Evolutionary conservation across 2,888 invertebrate species (phyloP), one percentile per base, ranked within the genome.

Genomic region (Coleophora deauratella): DNA sequence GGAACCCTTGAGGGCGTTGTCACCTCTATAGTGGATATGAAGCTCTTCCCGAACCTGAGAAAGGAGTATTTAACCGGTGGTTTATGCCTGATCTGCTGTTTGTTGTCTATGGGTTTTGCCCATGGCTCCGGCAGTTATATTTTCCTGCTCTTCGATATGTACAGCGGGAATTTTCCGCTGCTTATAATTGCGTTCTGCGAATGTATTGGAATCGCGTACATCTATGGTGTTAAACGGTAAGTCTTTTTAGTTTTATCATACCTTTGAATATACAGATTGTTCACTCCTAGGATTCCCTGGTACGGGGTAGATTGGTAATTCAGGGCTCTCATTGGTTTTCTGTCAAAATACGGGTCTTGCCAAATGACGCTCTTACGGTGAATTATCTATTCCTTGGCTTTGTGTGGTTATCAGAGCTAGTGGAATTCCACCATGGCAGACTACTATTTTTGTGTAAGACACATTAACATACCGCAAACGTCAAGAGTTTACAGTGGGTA

Each of bases 1-100:
- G 97, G 97, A 0, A 98, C 97, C 0, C 78, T 98, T 13, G 98
- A 98, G 72, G 98, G 98, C 3, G 97, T 98, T 11, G 95, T 97
- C 40, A 98, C 98, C 0, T 97, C 97, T 1, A 91, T 98, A 45
- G 95, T 97, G 34, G 98, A 98, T 64, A 93, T 98, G 91, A 97
- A 97, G 65, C 77, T 98, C 10, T 95, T 97, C 65, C 97, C 97
- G 0, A 95, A 95, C 68, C 77, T 97, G 43, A 89, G 95, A 43
- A 97, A 97, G 78, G 96, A 97, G 76, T 91, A 93, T 50, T 86
- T 96, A 9, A 95, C 96, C 2, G 95, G 95, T 62, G 88, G 87
- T 0, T 76, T 97, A 28, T 97, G 97, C 68, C 80, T 91, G 13
- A 74, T 91, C 1, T 97, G 97, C 73, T 96, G 95, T 64, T 42